phyloP scores from a whole-genome alignment of 2,888 invertebrate genomes.

The Acrocyrtus sp. region DNA sequence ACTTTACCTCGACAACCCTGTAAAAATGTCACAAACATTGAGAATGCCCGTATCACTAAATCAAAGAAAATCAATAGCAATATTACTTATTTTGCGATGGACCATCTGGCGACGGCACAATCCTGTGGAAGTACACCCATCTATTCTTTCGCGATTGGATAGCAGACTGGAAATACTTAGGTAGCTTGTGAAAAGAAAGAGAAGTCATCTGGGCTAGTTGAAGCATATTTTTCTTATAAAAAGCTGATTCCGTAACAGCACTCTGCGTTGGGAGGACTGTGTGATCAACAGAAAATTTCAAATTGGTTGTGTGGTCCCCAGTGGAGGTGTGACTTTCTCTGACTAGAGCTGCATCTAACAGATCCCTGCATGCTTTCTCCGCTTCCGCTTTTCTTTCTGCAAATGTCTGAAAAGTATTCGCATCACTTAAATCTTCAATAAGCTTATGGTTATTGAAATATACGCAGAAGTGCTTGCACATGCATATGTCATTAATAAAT shows the following conservation, averaged over 20 bases:
- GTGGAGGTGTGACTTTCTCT: slow-evolving; percentile 9
- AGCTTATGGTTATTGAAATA: neutral
- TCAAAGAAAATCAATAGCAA: neutral
- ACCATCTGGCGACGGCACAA: slow-evolving; percentile 15
- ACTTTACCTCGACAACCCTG: slow-evolving; percentile 47
- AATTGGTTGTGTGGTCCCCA: slow-evolving; percentile 1
- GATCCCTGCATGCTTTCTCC: slow-evolving; percentile 10
- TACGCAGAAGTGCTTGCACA: neutral
- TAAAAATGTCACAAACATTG: neutral
- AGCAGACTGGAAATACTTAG: slow-evolving; percentile 18
- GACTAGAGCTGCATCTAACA: slow-evolving; percentile 13
- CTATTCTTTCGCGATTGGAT: slow-evolving; percentile 17
- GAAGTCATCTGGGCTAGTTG: neutral
- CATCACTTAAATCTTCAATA: neutral
- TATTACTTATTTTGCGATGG: slow-evolving; percentile 14
- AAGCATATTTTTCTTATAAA: slow-evolving; percentile 22
- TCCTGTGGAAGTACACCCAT: slow-evolving; percentile 31
- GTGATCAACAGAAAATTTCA: slow-evolving; percentile 5
- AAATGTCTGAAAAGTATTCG: slow-evolving; percentile 2
- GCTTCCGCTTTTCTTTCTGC: slow-evolving; percentile 15
- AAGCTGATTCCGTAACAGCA: neutral
- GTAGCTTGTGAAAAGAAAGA: neutral
- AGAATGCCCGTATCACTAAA: neutral
- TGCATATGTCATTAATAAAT: neutral
- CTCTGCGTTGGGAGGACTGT: neutral